Evolutionary conservation across 2,797 vertebrate genomes (phyloP), one percentile per base, ranked within the genome.

Genomic region (Scyliorhinus canicula): DNA sequence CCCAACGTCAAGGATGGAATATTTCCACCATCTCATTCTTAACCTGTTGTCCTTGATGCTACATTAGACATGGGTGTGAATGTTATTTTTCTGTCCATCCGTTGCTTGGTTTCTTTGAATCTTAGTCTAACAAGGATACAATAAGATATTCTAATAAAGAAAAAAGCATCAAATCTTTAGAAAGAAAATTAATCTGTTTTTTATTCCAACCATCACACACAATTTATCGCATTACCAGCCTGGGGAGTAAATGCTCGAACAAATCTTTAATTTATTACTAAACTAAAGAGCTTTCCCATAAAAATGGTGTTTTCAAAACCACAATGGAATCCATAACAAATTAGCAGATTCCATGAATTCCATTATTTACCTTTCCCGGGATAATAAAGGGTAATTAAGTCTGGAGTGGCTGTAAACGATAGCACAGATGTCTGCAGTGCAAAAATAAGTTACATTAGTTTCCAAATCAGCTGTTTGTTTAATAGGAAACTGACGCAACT

Each of bases 261-360:
- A 63, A 91, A 60, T 65, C 88, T 65, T 91, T 65, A 91, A 9
- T 91, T 79, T 79, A 79, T 79, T 79, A 79, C 40, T 44, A 44
- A 79, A 65, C 88, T 91, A 91, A 44, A 91, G 47, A 93, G 24
- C 67, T 71, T 94, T 50, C 63, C 93, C 93, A 74, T 74, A 93
- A 94, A 94, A 74, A 94, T n/a, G 93, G 67, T 47, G 35, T 94
- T 94, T 94, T 74, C 50, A 94, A 94, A 94, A 94, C 65, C 67
- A 94, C 65, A 74, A 71, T 94, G 93, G 93, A 94, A 94, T 16
- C 95, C 96, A 95, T 79, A 96, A 93, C 96, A 96, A 95, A 95
- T 97, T 96, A 96, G 95, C 95, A 96, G 96, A 95, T 96, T 96
- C 96, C 96, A 95, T 96, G 96, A 95, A 96, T 96, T 79, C 95